Conservation (phyloP, 2,888 invertebrate species). For the Pandemis heparana region DNA sequence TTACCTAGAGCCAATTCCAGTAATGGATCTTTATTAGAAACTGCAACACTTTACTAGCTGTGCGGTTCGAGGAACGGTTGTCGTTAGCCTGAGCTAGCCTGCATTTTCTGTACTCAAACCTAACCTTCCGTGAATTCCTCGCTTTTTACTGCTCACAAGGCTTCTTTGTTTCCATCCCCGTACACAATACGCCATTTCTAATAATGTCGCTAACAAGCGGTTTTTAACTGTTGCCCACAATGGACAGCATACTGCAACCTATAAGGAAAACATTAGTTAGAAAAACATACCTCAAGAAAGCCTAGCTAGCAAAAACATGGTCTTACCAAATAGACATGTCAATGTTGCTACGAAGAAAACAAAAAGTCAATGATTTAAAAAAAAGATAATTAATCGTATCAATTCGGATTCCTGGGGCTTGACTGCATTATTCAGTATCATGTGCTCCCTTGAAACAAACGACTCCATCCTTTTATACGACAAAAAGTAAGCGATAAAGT, state of each 20-base stretch:
- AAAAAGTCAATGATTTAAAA: slow-evolving; percentile 19
- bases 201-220: slow-evolving; percentile 75
- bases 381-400: slow-evolving; percentile 34
- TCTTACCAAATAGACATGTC: slow-evolving; percentile 35
- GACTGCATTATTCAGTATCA: slow-evolving; percentile 41
- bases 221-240: slow-evolving; percentile 63
- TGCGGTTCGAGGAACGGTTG: slow-evolving; percentile 48
- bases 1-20: slow-evolving; percentile 15
- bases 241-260: slow-evolving; percentile 62
- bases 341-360: slow-evolving; percentile 8
- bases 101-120: slow-evolving; percentile 56
- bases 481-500: slow-evolving; percentile 40
- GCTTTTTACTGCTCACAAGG: slow-evolving; percentile 71
- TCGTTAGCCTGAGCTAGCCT: slow-evolving; percentile 47
- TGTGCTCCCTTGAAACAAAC: slow-evolving; percentile 38
- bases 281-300: slow-evolving; percentile 52
- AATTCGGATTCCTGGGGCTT: slow-evolving; percentile 36
- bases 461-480: slow-evolving; percentile 41
- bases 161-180: slow-evolving; percentile 74
- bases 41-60: slow-evolving; percentile 44
- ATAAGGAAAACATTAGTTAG: slow-evolving; percentile 56
- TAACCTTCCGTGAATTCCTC: slow-evolving; percentile 65
- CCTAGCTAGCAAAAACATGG: slow-evolving; percentile 3
- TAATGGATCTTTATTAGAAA: slow-evolving; percentile 19
- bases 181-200: slow-evolving; percentile 75